phyloP scores from a whole-genome alignment of 2,113 vertebrate species.

The Arvicanthis niloticus region DNA sequence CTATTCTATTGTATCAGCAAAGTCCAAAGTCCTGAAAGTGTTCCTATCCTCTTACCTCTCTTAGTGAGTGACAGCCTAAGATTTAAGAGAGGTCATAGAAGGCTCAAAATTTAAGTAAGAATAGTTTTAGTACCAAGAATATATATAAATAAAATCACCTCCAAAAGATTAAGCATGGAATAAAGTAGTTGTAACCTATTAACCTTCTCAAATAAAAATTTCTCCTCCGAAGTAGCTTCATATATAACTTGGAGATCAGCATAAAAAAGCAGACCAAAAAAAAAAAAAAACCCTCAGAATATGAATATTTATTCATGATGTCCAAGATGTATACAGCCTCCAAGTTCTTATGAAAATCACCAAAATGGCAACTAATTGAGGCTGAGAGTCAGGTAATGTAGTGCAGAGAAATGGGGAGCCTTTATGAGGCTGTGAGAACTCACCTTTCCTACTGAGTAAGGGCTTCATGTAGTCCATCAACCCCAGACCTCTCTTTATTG shows the following conservation, averaged over 20 bases:
- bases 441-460: not conserved
- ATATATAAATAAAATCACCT: not conserved
- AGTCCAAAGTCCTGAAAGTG: slow-evolving; percentile 42
- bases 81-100: slow-evolving; percentile 39
- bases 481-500: not conserved
- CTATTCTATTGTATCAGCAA: slow-evolving; percentile 72
- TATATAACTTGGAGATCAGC: not conserved
- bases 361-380: not conserved
- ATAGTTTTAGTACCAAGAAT: slow-evolving; percentile 25
- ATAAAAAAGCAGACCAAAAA: not conserved
- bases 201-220: slow-evolving; percentile 30
- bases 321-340: not conserved
- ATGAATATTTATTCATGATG: not conserved
- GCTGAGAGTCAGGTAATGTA: not conserved
- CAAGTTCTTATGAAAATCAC: not conserved
- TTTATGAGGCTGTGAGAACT: not conserved
- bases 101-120: slow-evolving; percentile 10
- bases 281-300: not conserved
- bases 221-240: not conserved
- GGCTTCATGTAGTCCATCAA: not conserved
- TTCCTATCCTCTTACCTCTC: not conserved
- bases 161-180: not conserved
- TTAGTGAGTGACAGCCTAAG: not conserved
- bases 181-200: slow-evolving; percentile 39
- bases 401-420: not conserved